Conservation (phyloP, 2,888 invertebrate genomes). For the Pollenia amentaria region DNA sequence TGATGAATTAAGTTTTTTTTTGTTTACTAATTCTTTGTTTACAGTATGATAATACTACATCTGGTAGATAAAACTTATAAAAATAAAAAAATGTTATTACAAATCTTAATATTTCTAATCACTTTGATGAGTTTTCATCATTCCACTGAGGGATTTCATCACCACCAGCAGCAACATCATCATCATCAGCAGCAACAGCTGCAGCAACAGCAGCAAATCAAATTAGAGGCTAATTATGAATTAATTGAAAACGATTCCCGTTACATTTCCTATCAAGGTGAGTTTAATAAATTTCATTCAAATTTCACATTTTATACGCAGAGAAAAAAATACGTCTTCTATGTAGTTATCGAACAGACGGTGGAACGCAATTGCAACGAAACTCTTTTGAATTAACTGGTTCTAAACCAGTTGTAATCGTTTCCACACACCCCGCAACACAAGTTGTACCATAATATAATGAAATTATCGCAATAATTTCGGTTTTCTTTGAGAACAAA, state of each 20-base stretch:
- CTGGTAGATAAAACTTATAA: conserved; percentile 43
- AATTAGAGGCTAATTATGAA: conserved; percentile 78
- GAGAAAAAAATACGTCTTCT: no score
- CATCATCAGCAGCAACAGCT: conserved; percentile 42
- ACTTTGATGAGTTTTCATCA: conserved; percentile 59
- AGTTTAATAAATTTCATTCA: conserved; percentile 61
- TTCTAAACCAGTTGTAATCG: no score
- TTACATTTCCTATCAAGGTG: conserved; percentile 84
- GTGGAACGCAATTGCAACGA: no score
- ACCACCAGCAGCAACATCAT: conserved; percentile 48
- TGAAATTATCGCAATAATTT: no score
- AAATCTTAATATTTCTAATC: conserved; percentile 66
- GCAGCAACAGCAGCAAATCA: conserved; percentile 57
- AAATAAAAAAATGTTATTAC: conserved; percentile 71
- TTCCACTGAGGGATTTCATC: conserved; percentile 53
- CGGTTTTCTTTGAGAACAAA: no score
- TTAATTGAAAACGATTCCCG: conserved; percentile 83
- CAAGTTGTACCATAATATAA: no score
- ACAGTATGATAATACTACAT: conserved; percentile 69
- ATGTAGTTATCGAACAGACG: no score
- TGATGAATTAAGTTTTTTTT: conserved; percentile 11
- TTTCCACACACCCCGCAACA: no score
- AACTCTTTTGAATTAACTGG: no score
- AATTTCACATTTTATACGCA: not conserved
- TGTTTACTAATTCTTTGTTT: conserved; percentile 50